Conservation (phyloP, 2,888 invertebrate genomes). For the Amphipoea oculea region DNA sequence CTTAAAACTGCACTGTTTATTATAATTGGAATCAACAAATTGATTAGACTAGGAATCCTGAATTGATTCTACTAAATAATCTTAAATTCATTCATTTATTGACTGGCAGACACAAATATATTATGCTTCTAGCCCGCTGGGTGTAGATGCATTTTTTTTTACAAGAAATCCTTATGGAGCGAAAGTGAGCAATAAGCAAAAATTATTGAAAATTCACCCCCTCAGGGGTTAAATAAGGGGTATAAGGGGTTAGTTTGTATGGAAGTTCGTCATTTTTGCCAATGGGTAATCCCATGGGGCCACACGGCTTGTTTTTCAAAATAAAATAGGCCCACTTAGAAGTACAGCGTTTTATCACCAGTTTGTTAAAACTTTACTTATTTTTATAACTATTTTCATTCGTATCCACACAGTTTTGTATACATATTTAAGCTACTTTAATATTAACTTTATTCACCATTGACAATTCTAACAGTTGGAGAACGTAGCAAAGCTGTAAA, state of each 20-base stretch:
- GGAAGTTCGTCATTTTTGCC: not conserved
- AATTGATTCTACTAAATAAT: not conserved
- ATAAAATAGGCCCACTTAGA: not conserved
- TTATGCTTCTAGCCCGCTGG: too few relatives aligned
- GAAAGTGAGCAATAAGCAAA: not conserved
- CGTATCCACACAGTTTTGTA: conserved; percentile 27
- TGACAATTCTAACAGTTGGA: conserved; percentile 78
- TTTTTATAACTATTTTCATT: conserved; percentile 15
- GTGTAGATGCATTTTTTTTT: not conserved
- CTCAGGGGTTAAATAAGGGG: not conserved
- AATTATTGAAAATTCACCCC: not conserved
- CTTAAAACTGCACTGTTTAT: not conserved
- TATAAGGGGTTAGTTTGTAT: not conserved
- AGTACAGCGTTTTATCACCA: not conserved
- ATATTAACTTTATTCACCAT: conserved; percentile 74
- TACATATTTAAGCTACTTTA: conserved; percentile 19
- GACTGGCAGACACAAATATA: not conserved
- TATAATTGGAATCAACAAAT: not conserved
- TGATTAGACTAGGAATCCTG: not conserved
- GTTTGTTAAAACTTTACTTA: not conserved
- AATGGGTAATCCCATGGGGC: too few relatives aligned
- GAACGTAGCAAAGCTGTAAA: conserved; percentile 80
- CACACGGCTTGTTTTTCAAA: not conserved
- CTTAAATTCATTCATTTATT: not conserved
- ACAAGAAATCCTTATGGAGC: not conserved